Conservation (phyloP, 2,113 vertebrate genomes). For the Grammomys dolichurus region DNA sequence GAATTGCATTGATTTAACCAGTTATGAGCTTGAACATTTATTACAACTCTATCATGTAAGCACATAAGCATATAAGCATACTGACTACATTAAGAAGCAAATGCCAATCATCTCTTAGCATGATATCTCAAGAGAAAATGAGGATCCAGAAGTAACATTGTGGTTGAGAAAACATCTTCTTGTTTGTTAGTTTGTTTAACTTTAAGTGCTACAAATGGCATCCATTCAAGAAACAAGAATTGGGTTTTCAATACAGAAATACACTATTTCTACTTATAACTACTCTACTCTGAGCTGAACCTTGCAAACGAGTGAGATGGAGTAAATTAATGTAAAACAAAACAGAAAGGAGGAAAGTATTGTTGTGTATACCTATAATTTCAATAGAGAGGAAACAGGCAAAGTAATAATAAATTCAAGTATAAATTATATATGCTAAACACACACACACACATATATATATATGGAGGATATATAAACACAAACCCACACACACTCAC, state of each 20-base stretch:
- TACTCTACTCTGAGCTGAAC: not conserved
- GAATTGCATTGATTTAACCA: not conserved
- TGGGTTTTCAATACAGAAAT: rapidly evolving
- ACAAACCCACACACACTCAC: too few species aligned
- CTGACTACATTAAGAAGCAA: not conserved
- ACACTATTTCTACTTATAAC: not conserved
- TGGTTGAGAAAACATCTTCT: not conserved
- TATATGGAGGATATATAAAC: too few species aligned
- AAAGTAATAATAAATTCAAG: not conserved
- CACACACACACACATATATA: too few species aligned
- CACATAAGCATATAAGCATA: not conserved
- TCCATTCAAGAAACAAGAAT: not conserved
- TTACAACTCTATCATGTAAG: not conserved
- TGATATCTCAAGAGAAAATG: not conserved
- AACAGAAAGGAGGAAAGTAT: not conserved
- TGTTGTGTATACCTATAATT: not conserved
- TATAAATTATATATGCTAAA: not conserved
- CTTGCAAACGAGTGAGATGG: not conserved
- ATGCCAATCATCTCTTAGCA: not conserved
- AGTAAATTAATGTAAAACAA: not conserved
- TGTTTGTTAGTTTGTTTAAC: not conserved
- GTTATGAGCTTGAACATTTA: not conserved
- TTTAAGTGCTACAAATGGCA: not conserved
- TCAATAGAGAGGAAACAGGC: not conserved
- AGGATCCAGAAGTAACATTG: rapidly evolving